Evolutionary conservation across 2,888 invertebrate genomes (phyloP), one percentile per base, ranked within the genome.

Genomic region (Thymelicus acteon): DNA sequence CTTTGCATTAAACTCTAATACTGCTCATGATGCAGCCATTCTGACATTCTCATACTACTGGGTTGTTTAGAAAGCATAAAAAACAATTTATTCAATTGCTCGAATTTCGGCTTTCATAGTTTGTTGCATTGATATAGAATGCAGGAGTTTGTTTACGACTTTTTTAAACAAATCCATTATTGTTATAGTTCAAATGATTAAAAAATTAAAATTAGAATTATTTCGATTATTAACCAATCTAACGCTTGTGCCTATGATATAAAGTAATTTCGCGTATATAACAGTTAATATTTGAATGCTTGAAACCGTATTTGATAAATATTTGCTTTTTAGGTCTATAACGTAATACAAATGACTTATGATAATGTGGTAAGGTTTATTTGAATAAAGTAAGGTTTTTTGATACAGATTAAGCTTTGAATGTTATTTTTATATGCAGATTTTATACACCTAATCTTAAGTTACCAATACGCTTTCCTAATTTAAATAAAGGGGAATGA

Each of bases 281-380:
- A 15, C 15, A 62, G 48, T 54, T 12, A 19, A 31, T 52, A 40
- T 37, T n/a, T 63, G 44, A 63, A 39, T 63, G 69, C 69, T 69
- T 63, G 47, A 69, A 69, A 63, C 44, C 39, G 69, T 63, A 58
- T 69, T 63, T 68, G 54, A 68, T 69, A 13, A 57, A 58, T 67
- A 68, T 68, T 69, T 69, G 69, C 69, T 69, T 69, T 69, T 69
- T 69, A 63, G 63, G 63, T 62, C 58, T 58, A 63, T 69, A 69
- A 63, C 58, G 63, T 69, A 63, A 63, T 63, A 63, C 69, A 69
- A 69, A 69, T 58, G 44, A 69, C 63, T 48, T 69, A 68, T 57
- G 62, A 69, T 69, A 63, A 69, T 69, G 48, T 69, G 69, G 69
- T 69, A 69, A 69, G 69, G 69, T 63, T 63, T 39, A 31, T 10